These are phyloP conservation scores for Pluvianellus socialis DNA, from an alignment of 2,113 vertebrate species.

Conservation along the genomic window DNA sequence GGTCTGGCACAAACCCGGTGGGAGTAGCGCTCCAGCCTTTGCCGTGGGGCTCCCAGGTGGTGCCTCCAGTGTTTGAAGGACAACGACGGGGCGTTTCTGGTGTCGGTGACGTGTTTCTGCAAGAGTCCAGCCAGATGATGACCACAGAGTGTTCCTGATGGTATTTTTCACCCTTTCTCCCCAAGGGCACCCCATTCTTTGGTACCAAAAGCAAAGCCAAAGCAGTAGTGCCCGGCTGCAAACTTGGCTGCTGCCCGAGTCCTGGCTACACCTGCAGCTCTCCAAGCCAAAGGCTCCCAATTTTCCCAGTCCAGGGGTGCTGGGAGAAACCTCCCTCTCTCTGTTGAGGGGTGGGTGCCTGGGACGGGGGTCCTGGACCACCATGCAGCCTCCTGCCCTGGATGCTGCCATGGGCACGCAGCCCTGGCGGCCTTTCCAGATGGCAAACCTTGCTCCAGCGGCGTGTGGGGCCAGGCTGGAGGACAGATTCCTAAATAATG, in stretches of 20 bases:
- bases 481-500: neutral
- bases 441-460: neutral
- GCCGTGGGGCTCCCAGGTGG: fast-evolving
- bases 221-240: neutral
- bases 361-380: neutral
- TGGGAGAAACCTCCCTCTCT: neutral
- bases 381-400: fast-evolving
- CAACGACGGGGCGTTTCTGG: fast-evolving
- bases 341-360: neutral
- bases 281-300: neutral
- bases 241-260: neutral
- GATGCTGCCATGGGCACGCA: neutral
- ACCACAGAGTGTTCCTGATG: neutral
- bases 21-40: neutral
- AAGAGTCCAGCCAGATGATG: neutral
- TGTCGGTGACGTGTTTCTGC: neutral
- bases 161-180: neutral
- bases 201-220: neutral
- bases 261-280: too few species aligned
- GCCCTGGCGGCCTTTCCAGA: neutral
- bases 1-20: neutral
- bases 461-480: neutral
- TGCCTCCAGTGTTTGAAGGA: neutral
- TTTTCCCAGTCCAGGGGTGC: neutral
- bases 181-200: fast-evolving